Evolutionary conservation across 2,113 vertebrate species (phyloP).

Genomic region (Dasyornis broadbenti): DNA sequence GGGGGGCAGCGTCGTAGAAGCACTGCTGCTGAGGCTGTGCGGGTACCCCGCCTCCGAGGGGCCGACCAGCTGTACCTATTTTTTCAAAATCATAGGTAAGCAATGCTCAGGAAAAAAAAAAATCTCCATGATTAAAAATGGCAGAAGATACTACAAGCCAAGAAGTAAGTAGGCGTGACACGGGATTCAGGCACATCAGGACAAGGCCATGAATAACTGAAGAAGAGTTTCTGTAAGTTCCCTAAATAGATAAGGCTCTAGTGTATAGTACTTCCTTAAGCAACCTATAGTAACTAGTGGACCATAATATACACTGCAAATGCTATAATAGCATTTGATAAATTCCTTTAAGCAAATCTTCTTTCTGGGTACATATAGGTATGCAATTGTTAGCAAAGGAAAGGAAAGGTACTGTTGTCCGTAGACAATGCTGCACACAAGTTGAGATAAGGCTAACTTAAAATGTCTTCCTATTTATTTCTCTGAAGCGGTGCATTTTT

Average conservation of each 20-base stretch:
- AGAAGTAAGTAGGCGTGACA: neutral
- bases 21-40: neutral
- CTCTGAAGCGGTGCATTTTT: neutral
- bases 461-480: neutral
- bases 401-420: neutral
- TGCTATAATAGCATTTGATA: neutral
- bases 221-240: neutral
- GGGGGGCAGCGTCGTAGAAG: rapidly evolving
- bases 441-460: neutral
- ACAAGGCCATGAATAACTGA: neutral
- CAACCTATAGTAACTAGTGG: neutral
- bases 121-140: neutral
- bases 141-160: neutral
- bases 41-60: neutral
- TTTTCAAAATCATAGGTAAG: neutral
- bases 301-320: neutral
- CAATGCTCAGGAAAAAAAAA: neutral
- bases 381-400: neutral
- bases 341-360: neutral
- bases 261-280: neutral
- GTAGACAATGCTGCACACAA: rapidly evolving
- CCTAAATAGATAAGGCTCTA: neutral
- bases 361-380: neutral
- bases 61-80: rapidly evolving
- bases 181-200: neutral